These are phyloP conservation scores for Zosterops lateralis DNA, from an alignment of 2,113 vertebrate genomes.

Conservation along the genomic window DNA sequence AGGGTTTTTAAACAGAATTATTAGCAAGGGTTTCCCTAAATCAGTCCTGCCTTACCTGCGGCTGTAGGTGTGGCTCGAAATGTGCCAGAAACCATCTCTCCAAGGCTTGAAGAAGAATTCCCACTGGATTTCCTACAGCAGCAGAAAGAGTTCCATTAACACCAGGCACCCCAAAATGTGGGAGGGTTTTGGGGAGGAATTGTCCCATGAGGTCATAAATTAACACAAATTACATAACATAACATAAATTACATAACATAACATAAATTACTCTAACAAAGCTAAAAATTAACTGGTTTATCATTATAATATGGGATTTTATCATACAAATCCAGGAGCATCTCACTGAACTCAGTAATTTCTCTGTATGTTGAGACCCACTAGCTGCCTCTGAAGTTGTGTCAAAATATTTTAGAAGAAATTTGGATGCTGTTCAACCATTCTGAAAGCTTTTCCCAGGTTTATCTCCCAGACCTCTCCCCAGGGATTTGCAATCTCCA, in stretches of 20 bases:
- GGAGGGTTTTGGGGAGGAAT: neutral
- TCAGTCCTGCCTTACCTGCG: conserved; percentile 76
- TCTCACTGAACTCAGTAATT: neutral
- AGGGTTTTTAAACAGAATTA: neutral
- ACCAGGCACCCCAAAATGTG: neutral
- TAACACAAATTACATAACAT: too few species aligned
- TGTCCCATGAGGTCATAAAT: neutral
- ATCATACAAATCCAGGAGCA: neutral
- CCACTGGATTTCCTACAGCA: conserved; percentile 89
- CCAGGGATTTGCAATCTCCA: neutral
- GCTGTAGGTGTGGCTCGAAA: conserved; percentile 92
- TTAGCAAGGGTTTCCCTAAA: neutral
- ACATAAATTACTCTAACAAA: neutral
- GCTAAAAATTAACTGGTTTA: neutral
- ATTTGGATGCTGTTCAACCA: neutral
- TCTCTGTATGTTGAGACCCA: neutral
- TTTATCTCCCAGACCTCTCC: neutral
- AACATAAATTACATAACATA: neutral
- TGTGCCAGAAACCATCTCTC: conserved; percentile 95
- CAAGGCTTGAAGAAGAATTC: conserved; percentile 96
- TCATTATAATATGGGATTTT: neutral
- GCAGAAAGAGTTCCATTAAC: neutral
- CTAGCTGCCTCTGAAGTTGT: neutral
- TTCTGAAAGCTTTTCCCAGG: neutral
- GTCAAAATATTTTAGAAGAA: neutral